phyloP scores from a whole-genome alignment of 1,140 invertebrate species.

The Tribolium madens region DNA sequence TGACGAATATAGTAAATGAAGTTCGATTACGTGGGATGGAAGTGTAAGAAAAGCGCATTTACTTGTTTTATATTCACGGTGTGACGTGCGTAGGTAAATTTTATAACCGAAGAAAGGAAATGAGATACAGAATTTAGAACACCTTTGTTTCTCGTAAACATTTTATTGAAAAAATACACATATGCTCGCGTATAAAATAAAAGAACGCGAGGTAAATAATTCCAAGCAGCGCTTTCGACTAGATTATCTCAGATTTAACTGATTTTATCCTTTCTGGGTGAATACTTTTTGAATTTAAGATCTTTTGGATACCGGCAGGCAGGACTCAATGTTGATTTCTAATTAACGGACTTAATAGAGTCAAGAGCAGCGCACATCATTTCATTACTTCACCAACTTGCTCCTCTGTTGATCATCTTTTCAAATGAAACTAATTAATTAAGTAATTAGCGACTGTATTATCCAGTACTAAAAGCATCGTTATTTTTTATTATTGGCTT shows the following conservation, averaged over 20 bases:
- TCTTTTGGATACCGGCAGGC: conserved; percentile 28
- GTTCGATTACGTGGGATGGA: conserved; percentile 1
- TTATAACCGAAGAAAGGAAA: conserved; percentile 35
- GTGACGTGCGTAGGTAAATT: conserved; percentile 38
- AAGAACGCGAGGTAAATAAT: conserved; percentile 20
- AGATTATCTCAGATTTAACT: conserved; percentile 35
- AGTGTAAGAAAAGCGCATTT: conserved; percentile 16
- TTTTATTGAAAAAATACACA: conserved; percentile 39
- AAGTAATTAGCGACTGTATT: conserved; percentile 48
- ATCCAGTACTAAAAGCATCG: conserved; percentile 5
- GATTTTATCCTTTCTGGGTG: conserved; percentile 33
- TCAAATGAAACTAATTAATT: conserved; percentile 48
- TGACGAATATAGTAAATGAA: conserved; percentile 25
- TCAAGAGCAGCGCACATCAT: conserved; percentile 33
- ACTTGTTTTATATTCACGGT: conserved; percentile 30
- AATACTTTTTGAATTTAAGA: conserved; percentile 38
- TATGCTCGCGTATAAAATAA: conserved; percentile 34
- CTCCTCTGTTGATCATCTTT: conserved; percentile 49
- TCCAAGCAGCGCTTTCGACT: not conserved
- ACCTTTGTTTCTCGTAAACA: conserved; percentile 37
- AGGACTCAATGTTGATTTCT: conserved; percentile 38
- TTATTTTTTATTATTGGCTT: conserved; percentile 34
- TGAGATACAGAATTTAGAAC: conserved; percentile 39
- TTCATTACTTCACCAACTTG: conserved; percentile 35
- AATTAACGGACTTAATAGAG: conserved; percentile 43